Evolutionary conservation across 2,888 invertebrate genomes (phyloP).

Genomic region (Limnephilus lunatus): DNA sequence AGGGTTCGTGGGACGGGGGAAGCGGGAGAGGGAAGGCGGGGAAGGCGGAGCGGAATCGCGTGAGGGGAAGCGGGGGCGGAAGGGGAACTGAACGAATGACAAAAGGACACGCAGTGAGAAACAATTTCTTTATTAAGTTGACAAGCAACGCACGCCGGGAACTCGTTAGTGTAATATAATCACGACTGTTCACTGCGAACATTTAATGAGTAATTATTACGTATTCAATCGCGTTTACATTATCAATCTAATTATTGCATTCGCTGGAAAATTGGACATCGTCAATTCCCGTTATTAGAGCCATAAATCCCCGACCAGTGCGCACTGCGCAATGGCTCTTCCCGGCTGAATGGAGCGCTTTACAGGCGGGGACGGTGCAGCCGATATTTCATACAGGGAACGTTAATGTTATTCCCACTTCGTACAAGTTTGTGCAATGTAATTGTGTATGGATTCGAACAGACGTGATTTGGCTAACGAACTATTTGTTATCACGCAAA

Average conservation of each 20-base stretch:
- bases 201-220: not conserved
- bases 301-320: not conserved
- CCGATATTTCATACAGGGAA: not conserved
- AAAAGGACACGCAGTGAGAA: too few species aligned
- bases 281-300: not conserved
- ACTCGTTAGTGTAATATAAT: not conserved
- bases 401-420: not conserved
- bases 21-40: too few species aligned
- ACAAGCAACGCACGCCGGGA: too few species aligned
- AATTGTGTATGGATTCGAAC: not conserved
- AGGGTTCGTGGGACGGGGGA: too few species aligned
- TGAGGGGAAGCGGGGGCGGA: too few species aligned
- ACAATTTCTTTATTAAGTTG: too few species aligned
- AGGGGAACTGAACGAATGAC: too few species aligned
- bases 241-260: not conserved
- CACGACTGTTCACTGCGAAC: not conserved
- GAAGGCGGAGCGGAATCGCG: too few species aligned
- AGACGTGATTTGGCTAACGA: too few species aligned
- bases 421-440: not conserved
- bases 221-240: not conserved
- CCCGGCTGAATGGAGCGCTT: not conserved
- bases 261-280: not conserved
- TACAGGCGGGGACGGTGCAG: not conserved
- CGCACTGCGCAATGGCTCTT: not conserved
- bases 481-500: too few species aligned